These are phyloP conservation scores for Agrochola litura DNA, from an alignment of 2,888 invertebrate genomes.

Conservation along the genomic window DNA sequence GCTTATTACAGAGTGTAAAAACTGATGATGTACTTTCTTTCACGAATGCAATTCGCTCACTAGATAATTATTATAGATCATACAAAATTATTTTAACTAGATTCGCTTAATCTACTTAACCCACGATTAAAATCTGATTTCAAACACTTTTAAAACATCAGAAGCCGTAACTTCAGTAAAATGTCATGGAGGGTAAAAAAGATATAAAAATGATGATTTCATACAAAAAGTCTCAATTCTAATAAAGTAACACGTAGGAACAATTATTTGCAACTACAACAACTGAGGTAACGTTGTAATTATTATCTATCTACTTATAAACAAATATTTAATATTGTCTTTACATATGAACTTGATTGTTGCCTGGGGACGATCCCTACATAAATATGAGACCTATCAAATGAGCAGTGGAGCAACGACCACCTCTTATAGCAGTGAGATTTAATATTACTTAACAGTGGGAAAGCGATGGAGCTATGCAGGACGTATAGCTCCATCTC, in stretches of 20 bases:
- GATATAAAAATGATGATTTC: conserved; percentile 42
- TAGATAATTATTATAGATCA: conserved; percentile 26
- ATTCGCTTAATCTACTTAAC: conserved; percentile 42
- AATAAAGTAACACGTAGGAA: conserved; percentile 37
- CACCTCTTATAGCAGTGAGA: too few species aligned
- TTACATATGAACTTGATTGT: conserved; percentile 22
- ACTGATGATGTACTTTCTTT: conserved; percentile 41
- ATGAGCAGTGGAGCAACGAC: conserved; percentile 18
- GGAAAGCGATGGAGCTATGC: too few species aligned
- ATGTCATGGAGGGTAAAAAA: conserved; percentile 43
- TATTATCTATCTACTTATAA: conserved; percentile 39
- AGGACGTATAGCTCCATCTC: too few species aligned
- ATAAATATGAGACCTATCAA: neutral
- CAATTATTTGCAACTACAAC: conserved; percentile 27
- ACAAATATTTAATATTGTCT: conserved; percentile 54
- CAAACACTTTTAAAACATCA: conserved; percentile 28
- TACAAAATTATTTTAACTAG: conserved; percentile 50
- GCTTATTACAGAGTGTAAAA: conserved; percentile 12
- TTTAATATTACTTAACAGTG: too few species aligned
- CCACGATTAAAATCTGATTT: conserved; percentile 35
- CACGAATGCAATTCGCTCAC: conserved; percentile 43
- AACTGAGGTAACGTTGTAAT: conserved; percentile 43
- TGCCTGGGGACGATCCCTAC: neutral
- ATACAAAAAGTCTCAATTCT: conserved; percentile 27
- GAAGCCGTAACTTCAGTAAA: conserved; percentile 28